phyloP scores from a whole-genome alignment of 2,113 vertebrate species.

The Lethenteron reissneri region DNA sequence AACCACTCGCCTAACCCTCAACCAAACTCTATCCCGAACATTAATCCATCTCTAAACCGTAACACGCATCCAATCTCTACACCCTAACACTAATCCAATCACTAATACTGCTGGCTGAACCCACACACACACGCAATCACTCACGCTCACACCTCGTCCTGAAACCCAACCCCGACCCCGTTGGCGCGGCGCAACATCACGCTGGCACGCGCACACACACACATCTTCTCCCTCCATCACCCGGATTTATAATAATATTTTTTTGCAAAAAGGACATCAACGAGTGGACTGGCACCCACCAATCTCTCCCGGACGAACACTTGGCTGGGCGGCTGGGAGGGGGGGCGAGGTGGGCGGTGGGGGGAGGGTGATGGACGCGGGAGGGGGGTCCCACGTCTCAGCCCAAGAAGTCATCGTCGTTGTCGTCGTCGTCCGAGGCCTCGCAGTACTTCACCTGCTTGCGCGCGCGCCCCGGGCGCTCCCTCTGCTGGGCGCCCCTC shows the following conservation, averaged over 20 bases:
- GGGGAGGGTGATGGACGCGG: too few relatives aligned
- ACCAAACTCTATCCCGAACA: too few relatives aligned
- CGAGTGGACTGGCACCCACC: not conserved
- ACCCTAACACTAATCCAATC: not conserved
- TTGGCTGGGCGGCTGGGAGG: too few relatives aligned
- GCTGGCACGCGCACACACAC: not conserved
- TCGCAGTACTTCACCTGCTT: too few relatives aligned
- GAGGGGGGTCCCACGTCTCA: too few relatives aligned
- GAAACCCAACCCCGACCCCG: not conserved
- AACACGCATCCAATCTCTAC: not conserved
- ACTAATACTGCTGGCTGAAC: not conserved
- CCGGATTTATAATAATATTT: not conserved
- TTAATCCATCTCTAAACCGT: too few relatives aligned
- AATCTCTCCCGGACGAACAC: not conserved
- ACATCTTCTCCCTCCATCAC: not conserved
- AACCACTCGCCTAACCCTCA: too few relatives aligned
- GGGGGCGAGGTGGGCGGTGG: too few relatives aligned
- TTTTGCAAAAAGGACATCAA: not conserved
- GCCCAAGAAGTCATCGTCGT: too few relatives aligned
- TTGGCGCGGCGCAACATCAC: not conserved
- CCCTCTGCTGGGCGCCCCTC: too few relatives aligned
- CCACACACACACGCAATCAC: not conserved
- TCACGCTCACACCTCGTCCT: not conserved
- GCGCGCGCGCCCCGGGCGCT: too few relatives aligned
- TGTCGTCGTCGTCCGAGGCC: too few relatives aligned